phyloP scores from a whole-genome alignment of 1,140 invertebrate species.

The Drosophila murphyi region DNA sequence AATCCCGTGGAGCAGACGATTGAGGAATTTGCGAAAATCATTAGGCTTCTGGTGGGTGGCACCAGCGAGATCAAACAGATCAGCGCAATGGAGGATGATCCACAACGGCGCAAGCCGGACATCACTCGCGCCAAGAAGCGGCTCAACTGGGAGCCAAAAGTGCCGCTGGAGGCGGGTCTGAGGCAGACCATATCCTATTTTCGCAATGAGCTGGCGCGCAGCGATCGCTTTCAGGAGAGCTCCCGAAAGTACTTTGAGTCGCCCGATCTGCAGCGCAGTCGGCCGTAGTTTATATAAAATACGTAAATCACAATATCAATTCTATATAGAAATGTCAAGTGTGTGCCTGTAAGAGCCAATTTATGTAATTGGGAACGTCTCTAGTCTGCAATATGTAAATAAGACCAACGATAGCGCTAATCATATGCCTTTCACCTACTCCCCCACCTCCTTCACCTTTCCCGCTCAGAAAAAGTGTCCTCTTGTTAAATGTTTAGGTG shows the following conservation, averaged over 20 bases:
- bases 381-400: slow-evolving; percentile 80
- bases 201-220: slow-evolving; percentile 91
- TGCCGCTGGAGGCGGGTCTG: slow-evolving; percentile 92
- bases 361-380: slow-evolving; percentile 58
- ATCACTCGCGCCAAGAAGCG: slow-evolving; percentile 94
- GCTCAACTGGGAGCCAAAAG: slow-evolving; percentile 97
- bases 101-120: slow-evolving; percentile 96
- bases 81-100: slow-evolving; percentile 96
- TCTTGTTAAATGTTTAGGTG: too few relatives aligned
- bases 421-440: slow-evolving; percentile 40
- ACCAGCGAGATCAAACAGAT: slow-evolving; percentile 93
- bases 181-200: slow-evolving; percentile 97
- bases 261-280: slow-evolving; percentile 63
- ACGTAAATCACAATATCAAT: slow-evolving; percentile 12
- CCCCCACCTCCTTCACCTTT: background rate
- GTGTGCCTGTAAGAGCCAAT: slow-evolving; percentile 48
- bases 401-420: slow-evolving; percentile 77
- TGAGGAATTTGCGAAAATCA: slow-evolving; percentile 97
- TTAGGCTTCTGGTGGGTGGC: slow-evolving; percentile 94
- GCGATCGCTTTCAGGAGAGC: slow-evolving; percentile 79
- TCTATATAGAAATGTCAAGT: slow-evolving; percentile 5
- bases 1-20: slow-evolving; percentile 99
- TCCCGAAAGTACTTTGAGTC: slow-evolving; percentile 80
- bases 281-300: slow-evolving; percentile 27
- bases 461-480: background rate